These are phyloP conservation scores for Nyctalus aviator DNA, from an alignment of 2,797 vertebrate genomes.

Conservation along the genomic window DNA sequence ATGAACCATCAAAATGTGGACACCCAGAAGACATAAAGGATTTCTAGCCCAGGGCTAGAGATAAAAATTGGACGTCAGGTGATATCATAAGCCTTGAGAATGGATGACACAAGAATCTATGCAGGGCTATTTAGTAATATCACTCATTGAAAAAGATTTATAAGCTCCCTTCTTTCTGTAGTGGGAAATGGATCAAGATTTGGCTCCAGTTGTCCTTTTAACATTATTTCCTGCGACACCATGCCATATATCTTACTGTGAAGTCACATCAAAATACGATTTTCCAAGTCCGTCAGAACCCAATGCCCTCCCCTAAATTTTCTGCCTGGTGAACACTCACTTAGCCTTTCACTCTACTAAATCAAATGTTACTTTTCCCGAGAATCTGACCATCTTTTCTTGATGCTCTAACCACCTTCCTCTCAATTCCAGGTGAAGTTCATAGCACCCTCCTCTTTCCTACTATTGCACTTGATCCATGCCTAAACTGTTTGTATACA, in stretches of 20 bases:
- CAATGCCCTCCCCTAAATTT: neutral
- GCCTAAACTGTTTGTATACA: neutral
- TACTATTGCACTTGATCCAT: neutral
- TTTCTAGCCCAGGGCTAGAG: neutral
- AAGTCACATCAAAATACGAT: conserved; percentile 54
- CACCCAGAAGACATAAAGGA: neutral
- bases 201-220: neutral
- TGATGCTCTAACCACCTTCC: neutral
- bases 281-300: conserved; percentile 38
- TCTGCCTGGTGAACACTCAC: neutral
- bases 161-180: neutral
- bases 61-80: conserved; percentile 11
- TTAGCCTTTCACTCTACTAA: conserved; percentile 41
- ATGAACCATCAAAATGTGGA: neutral
- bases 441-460: neutral
- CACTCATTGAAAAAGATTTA: neutral
- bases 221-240: neutral
- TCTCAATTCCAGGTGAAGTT: neutral
- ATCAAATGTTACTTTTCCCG: neutral
- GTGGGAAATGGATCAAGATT: neutral
- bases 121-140: neutral
- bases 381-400: neutral
- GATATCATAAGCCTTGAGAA: neutral
- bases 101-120: neutral
- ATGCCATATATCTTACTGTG: neutral